Evolutionary conservation across 2,113 vertebrate genomes (phyloP), one percentile per base, ranked within the genome.

Genomic region (Xyliphius kryptos): DNA sequence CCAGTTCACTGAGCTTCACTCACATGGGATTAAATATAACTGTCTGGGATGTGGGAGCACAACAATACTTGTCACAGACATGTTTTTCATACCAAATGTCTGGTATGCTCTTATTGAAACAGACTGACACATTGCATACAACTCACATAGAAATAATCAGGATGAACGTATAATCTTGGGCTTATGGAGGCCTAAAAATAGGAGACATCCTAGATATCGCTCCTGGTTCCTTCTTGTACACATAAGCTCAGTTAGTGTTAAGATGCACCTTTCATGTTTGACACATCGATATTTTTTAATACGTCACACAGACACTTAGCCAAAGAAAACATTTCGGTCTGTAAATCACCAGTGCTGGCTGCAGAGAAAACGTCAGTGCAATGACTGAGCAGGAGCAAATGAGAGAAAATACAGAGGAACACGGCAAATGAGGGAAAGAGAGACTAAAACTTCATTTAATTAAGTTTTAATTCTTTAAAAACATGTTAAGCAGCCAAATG

Each of bases 401-500:
- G 38, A 32, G 36, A 41, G 54, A 19, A 12, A 46, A 32, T 8
- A 9, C 20, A 17, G 16, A 62, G 44, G 22, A 13, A 37, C 51
- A 43, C 21, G 49, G 49, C 43, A 32, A 70, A 50, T 66, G 15
- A 71, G 67, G 55, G 59, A 55, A 41, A 56, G 43, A 21, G 26
- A 56, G 50, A 67, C 43, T 61, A 53, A 43, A 47, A 20, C 26
- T 32, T 32, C 26, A 32, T 32, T 32, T 6, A 32, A 5, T 32
- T 32, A 32, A 5, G 26, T 32, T 32, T 5, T 6, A 32, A 32
- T 32, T 32, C 26, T 32, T 32, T 32, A 3, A 32, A 6, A n/a
- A 32, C 4, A 32, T 32, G 26, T 32, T 32, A 32, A 32, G 4
- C 7, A 32, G 26, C 26, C 26, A 32, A 32, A 32, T 2, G 2